Conservation (phyloP, 2,797 vertebrate species). For the Mormyrus proboscirostris region DNA sequence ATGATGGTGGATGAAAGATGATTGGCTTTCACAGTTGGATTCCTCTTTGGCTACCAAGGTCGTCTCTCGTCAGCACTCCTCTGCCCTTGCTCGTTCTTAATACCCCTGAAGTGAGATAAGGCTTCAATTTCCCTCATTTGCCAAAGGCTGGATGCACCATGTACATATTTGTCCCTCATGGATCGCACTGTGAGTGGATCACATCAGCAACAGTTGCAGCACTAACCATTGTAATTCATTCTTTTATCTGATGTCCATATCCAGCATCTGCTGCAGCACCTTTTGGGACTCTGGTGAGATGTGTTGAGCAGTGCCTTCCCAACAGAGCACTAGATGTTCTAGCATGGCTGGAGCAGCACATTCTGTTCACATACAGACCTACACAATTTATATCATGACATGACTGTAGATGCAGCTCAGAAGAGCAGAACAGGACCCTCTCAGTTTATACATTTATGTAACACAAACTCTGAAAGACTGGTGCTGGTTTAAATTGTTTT, state of each 20-base stretch:
- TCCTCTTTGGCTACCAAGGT: background rate
- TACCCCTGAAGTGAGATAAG: background rate
- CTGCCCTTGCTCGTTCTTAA: background rate
- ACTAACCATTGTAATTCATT: background rate
- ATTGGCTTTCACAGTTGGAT: background rate
- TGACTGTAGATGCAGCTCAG: background rate
- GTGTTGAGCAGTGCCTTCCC: background rate
- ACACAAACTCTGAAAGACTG: background rate
- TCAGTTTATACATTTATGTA: background rate
- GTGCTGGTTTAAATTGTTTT: background rate
- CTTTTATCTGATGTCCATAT: background rate
- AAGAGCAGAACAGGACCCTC: background rate
- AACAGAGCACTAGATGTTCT: background rate
- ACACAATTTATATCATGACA: background rate
- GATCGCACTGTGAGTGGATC: background rate
- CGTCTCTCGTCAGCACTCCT: background rate
- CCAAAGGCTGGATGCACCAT: background rate
- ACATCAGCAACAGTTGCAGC: background rate
- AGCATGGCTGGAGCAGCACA: background rate
- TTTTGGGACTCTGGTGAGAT: background rate
- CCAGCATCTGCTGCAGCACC: background rate
- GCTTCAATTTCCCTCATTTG: background rate
- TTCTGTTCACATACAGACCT: background rate
- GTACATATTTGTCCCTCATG: background rate
- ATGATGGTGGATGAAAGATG: background rate